Evolutionary conservation across 2,888 invertebrate species (phyloP), one percentile per base, ranked within the genome.

Genomic region (Tenodera sinensis): DNA sequence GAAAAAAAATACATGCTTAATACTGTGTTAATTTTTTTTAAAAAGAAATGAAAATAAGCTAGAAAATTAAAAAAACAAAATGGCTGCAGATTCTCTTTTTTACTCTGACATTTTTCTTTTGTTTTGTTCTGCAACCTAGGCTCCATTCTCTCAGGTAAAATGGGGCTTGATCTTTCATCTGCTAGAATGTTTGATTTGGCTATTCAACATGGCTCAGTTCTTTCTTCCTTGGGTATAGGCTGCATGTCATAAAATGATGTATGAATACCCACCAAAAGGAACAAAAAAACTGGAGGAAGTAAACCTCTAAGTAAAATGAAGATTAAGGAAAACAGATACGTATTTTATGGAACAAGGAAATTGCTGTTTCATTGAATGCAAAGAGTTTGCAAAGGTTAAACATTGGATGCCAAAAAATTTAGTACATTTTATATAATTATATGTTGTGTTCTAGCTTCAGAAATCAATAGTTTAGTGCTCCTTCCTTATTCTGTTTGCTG

Each of bases 91-190:
- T 87, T 88, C 85, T 89, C 81, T 89, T 89, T 89, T 89, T 84
- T 84, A 88, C 89, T 89, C 85, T 89, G 89, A 89, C 88, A 85
- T 71, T 89, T 88, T 89, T 89, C 83, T 91, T 92, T 91, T 90
- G 91, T 90, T 91, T 91, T 90, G 87, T 90, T 88, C 89, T 89
- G 89, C 89, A 89, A 90, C 91, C 91, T 91, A 92, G 92, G 91
- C 92, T 92, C 96, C 95, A 96, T 96, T 95, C 95, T 96, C 95
- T 96, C 96, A 96, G 96, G 96, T 96, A 96, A 96, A 96, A 95
- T 94, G 95, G 95, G 95, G 94, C 95, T 95, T 95, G 94, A 93
- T 93, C 91, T 83, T 89, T 87, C 87, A 87, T 87, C 87, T 87
- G 87, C 87, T 87, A 87, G 87, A 87, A 82, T 87, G 83, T 88